Evolutionary conservation across 1,140 invertebrate species (phyloP), one percentile per base, ranked within the genome.

Genomic region (Vollenhovia emeryi): DNA sequence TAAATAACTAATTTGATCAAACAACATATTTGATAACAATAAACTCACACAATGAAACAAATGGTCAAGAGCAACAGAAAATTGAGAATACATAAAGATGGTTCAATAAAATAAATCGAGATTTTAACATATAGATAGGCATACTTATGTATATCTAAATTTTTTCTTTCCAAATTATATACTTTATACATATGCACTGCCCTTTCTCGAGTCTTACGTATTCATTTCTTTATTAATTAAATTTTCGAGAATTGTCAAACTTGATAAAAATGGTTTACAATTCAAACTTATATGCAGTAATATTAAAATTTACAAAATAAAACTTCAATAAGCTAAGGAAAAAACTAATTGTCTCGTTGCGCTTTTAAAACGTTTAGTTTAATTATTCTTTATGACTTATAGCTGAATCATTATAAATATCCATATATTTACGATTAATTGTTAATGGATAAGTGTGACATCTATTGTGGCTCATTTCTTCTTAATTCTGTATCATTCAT

Each of bases 401-500:
- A 36, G 27, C 21, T 59, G 24, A 15, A 74, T 36, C 6, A 40
- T 18, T n/a, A 7, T 75, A 64, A 33, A 13, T 11, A 62, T n/a
- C n/a, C n/a, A n/a, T 33, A 60, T 13, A 1, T 74, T 75, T 21
- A 68, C 43, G 43, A 45, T 8, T 30, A 27, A 11, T 21, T 55
- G 9, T 1, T 69, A 24, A 57, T 5, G 21, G 15, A 40, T 13
- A n/a, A 21, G 2, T 21, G 11, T 50, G 6, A 50, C 43, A 45
- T 59, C 33, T 69, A 57, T 71, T 68, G 36, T 64, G 24, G 6
- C 48, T 73, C 27, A 11, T 73, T 40, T 74, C 68, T 60, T 88
- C 27, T 45, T 68, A 55, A 36, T 80, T 50, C 45, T 75, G 24
- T 59, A 24, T 15, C 30, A 5, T 27, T 9, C 15, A 30, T n/a